Conservation (phyloP, 1,140 invertebrate genomes). For the Prorops nasuta region DNA sequence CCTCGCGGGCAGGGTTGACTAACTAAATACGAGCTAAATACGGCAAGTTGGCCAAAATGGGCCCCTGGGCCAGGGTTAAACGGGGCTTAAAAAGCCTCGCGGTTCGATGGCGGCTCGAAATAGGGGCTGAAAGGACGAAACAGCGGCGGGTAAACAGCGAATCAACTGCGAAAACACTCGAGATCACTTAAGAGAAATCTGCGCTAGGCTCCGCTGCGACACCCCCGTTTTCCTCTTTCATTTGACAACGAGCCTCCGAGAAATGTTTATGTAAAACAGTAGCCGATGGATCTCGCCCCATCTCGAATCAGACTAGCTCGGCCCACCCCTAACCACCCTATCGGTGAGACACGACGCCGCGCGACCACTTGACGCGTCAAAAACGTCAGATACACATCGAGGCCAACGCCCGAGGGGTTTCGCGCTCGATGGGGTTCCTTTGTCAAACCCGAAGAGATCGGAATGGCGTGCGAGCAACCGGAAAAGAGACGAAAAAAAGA, state of each 20-base stretch:
- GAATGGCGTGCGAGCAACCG: too few relatives aligned
- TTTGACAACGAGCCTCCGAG: too few relatives aligned
- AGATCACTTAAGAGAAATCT: slow-evolving; percentile 34
- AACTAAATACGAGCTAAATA: slow-evolving; percentile 51
- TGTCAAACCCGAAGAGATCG: slow-evolving; percentile 4
- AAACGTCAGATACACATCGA: slow-evolving; percentile 47
- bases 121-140: too few relatives aligned
- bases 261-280: slow-evolving; percentile 53
- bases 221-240: too few relatives aligned
- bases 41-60: slow-evolving; percentile 42
- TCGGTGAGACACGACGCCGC: slow-evolving; percentile 15
- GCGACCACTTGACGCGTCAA: slow-evolving; percentile 50
- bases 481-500: too few relatives aligned
- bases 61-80: slow-evolving; percentile 51
- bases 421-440: slow-evolving; percentile 3
- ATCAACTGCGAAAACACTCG: slow-evolving; percentile 53
- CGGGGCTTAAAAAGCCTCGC: slow-evolving; percentile 45
- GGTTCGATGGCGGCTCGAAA: too few relatives aligned
- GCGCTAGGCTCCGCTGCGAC: slow-evolving; percentile 2
- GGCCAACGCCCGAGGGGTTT: background rate
- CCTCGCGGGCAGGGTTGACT: slow-evolving; percentile 53
- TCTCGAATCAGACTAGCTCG: too few relatives aligned
- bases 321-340: too few relatives aligned
- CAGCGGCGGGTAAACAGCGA: slow-evolving; percentile 44
- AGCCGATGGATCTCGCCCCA: slow-evolving; percentile 22